A percentile compares a stretch with the other conserved stretches of the same genome.
Evolutionary conservation across 2,797 vertebrate species (phyloP).

Genomic region (Chrysolophus pictus): DNA sequence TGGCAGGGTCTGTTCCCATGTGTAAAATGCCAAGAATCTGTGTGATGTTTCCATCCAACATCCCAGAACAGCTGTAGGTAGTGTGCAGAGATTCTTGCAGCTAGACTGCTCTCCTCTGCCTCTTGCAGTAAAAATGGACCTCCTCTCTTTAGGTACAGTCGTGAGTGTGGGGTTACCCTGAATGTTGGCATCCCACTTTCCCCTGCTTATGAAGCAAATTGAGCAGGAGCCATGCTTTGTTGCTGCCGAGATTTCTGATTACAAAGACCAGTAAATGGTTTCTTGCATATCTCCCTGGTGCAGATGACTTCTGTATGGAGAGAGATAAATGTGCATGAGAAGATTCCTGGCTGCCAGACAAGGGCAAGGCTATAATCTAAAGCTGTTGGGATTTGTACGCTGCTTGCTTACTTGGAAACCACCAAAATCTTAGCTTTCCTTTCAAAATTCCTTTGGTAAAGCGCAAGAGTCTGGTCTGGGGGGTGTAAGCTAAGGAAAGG

Average conservation of each 20-base stretch:
- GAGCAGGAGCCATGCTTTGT: neutral
- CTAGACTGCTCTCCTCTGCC: neutral
- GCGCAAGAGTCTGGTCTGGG: neutral
- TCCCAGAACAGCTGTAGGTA: neutral
- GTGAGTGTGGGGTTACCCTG: neutral
- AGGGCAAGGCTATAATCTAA: neutral
- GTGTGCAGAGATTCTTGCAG: accelerated
- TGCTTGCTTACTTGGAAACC: neutral
- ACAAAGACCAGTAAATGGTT: neutral
- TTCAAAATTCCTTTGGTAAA: neutral
- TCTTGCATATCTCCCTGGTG: neutral
- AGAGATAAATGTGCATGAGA: conserved; percentile 17
- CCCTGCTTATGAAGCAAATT: neutral
- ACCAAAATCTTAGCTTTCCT: neutral
- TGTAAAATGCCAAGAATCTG: neutral
- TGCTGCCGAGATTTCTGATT: neutral
- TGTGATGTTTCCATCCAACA: neutral
- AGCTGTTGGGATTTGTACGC: neutral
- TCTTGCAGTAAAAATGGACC: neutral
- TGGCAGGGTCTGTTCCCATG: neutral
- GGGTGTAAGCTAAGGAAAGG: neutral
- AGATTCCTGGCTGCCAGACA: conserved; percentile 33
- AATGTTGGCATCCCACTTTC: neutral
- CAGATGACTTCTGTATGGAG: neutral
- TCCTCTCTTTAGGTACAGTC: neutral